A percentile compares a stretch with the other conserved stretches of the same genome.
Conservation (phyloP, 2,113 vertebrate species). For the Rhinolophus ferrumequinum region DNA sequence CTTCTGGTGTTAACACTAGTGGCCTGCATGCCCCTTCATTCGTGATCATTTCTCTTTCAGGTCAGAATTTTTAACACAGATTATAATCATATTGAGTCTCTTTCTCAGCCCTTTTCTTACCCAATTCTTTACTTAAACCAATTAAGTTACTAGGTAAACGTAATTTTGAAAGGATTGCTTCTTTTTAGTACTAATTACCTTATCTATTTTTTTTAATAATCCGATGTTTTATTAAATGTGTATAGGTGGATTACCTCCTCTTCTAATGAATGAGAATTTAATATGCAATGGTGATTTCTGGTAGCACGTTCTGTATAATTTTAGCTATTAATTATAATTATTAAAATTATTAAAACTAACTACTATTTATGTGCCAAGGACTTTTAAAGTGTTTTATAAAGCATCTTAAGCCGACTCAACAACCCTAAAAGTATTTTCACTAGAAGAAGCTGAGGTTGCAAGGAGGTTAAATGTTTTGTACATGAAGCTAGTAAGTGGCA, state of each 20-base stretch:
- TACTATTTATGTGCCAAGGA: conserved; percentile 38
- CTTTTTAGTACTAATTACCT: not conserved
- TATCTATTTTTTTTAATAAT: not conserved
- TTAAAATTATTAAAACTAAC: conserved; percentile 72
- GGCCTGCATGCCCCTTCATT: accelerated
- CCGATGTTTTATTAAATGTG: no score
- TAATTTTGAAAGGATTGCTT: not conserved
- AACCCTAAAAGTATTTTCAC: not conserved
- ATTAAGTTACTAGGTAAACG: not conserved
- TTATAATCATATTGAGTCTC: not conserved
- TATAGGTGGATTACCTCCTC: not conserved
- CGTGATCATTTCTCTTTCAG: not conserved
- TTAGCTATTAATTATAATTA: conserved; percentile 70
- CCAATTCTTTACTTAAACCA: not conserved
- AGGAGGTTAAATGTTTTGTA: not conserved
- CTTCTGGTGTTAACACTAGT: accelerated
- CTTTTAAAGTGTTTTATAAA: conserved; percentile 40
- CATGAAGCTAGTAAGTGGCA: accelerated
- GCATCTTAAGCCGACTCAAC: not conserved
- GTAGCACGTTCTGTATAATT: conserved; percentile 41
- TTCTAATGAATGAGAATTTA: conserved; percentile 21
- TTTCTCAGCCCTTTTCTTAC: not conserved
- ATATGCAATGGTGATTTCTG: conserved; percentile 45
- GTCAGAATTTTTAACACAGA: not conserved
- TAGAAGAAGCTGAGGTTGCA: not conserved